A percentile compares a stretch with the other conserved stretches of the same genome.
These are phyloP conservation scores for Macrosiphum euphorbiae DNA, from an alignment of 2,888 invertebrate genomes.

Conservation along the genomic window DNA sequence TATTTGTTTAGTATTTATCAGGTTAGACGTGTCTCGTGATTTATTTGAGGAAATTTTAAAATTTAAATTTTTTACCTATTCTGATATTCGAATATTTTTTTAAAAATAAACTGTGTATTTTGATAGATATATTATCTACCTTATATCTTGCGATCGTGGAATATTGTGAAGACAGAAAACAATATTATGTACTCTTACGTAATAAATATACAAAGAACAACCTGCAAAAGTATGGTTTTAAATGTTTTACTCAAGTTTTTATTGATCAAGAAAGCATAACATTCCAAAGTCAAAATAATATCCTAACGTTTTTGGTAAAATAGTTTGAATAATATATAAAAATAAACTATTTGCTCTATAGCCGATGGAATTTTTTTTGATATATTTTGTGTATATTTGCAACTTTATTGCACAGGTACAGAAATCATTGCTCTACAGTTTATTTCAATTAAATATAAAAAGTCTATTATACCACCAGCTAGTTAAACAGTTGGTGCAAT, in stretches of 20 bases:
- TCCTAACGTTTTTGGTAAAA: background rate
- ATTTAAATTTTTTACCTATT: background rate
- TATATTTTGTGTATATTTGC: background rate
- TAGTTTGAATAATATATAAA: background rate
- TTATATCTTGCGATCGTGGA: background rate
- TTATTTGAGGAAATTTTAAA: background rate
- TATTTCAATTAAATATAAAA: background rate
- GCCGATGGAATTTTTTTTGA: background rate
- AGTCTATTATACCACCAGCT: background rate
- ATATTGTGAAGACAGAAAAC: background rate
- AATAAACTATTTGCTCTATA: background rate
- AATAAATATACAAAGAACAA: background rate
- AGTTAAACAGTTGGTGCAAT: background rate
- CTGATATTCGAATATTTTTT: background rate
- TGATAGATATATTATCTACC: background rate
- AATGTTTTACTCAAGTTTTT: background rate
- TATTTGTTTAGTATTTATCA: background rate
- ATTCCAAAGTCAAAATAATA: background rate
- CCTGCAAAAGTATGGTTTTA: background rate
- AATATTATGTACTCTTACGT: background rate
- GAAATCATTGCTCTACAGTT: background rate
- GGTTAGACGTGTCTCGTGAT: background rate
- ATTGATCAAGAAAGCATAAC: background rate
- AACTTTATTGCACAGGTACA: background rate
- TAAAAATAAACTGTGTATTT: background rate